Evolutionary conservation across 2,113 vertebrate genomes (phyloP).

Genomic region (Micronycteris hirsuta): DNA sequence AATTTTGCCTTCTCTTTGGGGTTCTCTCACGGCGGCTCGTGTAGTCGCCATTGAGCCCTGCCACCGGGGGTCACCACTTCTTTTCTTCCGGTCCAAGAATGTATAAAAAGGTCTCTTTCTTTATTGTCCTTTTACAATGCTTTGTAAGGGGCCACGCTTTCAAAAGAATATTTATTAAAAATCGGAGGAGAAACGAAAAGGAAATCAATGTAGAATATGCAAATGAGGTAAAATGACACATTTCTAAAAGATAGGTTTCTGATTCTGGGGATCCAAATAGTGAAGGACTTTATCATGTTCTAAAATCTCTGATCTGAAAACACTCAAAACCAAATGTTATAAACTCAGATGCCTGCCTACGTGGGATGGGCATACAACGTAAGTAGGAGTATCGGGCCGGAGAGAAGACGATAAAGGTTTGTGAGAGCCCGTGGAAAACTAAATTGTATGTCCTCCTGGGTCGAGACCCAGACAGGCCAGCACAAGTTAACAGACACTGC

Average conservation of each 20-base stretch:
- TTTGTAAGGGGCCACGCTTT: conserved; percentile 21
- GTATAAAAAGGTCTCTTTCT: conserved; percentile 6
- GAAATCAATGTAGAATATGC: not conserved
- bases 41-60: not conserved
- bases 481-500: not conserved
- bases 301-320: not conserved
- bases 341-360: not conserved
- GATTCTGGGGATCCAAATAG: not conserved
- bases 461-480: not conserved
- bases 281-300: not conserved
- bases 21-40: conserved; percentile 22
- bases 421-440: not conserved
- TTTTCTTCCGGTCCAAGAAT: not conserved
- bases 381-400: not conserved
- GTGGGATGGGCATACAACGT: not conserved
- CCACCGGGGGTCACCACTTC: not conserved
- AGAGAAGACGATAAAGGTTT: not conserved
- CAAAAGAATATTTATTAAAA: conserved; percentile 7
- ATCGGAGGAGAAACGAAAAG: not conserved
- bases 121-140: not conserved
- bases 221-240: not conserved
- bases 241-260: not conserved
- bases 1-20: conserved; percentile 25
- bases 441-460: not conserved
- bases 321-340: not conserved